phyloP scores from a whole-genome alignment of 2,888 invertebrate species.

The Chrysolina oricalcia region DNA sequence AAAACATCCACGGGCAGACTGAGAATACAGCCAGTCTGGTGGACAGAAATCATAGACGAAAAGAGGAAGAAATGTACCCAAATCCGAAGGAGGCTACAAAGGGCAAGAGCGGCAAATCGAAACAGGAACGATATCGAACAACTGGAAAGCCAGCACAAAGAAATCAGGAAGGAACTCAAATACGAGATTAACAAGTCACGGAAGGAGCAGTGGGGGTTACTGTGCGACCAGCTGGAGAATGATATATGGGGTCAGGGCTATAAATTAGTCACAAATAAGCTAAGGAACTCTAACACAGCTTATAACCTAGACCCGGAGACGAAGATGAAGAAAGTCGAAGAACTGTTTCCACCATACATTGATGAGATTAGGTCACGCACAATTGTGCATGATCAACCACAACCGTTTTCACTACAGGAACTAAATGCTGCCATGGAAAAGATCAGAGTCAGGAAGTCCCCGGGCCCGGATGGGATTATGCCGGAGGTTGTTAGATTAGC shows the following conservation, averaged over 20 bases:
- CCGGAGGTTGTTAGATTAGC: slow-evolving; percentile 25
- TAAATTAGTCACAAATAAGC: not conserved
- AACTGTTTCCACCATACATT: not conserved
- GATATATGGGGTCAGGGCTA: slow-evolving; percentile 5
- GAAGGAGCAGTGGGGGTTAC: too few species aligned
- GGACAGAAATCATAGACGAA: slow-evolving; percentile 16
- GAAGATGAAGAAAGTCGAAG: not conserved
- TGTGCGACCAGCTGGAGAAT: too few species aligned
- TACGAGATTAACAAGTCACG: too few species aligned
- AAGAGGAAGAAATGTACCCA: not conserved
- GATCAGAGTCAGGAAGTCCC: slow-evolving; percentile 8
- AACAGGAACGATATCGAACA: not conserved
- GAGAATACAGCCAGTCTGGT: slow-evolving; percentile 27
- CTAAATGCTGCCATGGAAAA: not conserved
- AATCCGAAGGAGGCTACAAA: slow-evolving; percentile 11
- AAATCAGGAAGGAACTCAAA: too few species aligned
- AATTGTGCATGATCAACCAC: not conserved
- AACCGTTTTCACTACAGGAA: slow-evolving; percentile 19
- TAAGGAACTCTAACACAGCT: not conserved
- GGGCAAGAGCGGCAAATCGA: not conserved
- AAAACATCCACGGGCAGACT: not conserved
- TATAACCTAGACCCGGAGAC: not conserved
- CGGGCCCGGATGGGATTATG: slow-evolving; percentile 30
- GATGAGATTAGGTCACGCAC: not conserved
- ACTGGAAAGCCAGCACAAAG: not conserved